Percentiles rank a stretch among this genome's conserved stretches.
These are phyloP conservation scores for Zelostemma sp. DNA, from an alignment of 1,140 invertebrate genomes.

Conservation along the genomic window DNA sequence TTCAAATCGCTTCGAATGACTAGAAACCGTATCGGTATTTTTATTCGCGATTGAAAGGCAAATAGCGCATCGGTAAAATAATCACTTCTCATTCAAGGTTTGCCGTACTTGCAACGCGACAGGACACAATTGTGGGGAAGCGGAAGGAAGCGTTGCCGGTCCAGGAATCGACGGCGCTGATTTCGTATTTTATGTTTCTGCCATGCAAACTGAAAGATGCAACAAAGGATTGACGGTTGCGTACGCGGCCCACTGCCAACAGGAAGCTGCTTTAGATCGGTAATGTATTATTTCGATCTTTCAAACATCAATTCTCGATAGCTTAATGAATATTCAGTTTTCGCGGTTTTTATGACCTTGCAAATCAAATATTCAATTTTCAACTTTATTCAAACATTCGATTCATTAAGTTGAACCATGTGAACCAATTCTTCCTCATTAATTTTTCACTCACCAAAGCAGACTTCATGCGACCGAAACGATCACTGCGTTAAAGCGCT, in stretches of 20 bases:
- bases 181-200: slow-evolving; percentile 98
- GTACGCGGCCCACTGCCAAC: slow-evolving; percentile 98
- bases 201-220: slow-evolving; percentile 92
- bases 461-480: slow-evolving; percentile 15
- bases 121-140: slow-evolving; percentile 81
- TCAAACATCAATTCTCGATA: neutral
- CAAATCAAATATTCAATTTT: no score
- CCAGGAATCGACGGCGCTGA: slow-evolving; percentile 88
- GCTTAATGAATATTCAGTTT: no score
- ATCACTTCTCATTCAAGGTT: slow-evolving; percentile 71
- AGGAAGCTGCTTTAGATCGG: slow-evolving; percentile 92
- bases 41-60: neutral
- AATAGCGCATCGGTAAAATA: neutral
- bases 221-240: slow-evolving; percentile 92
- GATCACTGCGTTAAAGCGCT: slow-evolving; percentile 37
- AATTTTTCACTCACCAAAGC: no score
- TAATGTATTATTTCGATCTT: slow-evolving; percentile 60
- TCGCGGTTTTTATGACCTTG: no score
- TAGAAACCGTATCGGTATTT: no score
- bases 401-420: no score
- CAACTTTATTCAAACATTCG: no score
- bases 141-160: slow-evolving; percentile 70
- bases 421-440: no score
- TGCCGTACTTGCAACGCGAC: slow-evolving; percentile 89
- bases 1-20: no score